These are phyloP conservation scores for Diploptera punctata DNA, from an alignment of 2,888 invertebrate genomes.

Conservation along the genomic window DNA sequence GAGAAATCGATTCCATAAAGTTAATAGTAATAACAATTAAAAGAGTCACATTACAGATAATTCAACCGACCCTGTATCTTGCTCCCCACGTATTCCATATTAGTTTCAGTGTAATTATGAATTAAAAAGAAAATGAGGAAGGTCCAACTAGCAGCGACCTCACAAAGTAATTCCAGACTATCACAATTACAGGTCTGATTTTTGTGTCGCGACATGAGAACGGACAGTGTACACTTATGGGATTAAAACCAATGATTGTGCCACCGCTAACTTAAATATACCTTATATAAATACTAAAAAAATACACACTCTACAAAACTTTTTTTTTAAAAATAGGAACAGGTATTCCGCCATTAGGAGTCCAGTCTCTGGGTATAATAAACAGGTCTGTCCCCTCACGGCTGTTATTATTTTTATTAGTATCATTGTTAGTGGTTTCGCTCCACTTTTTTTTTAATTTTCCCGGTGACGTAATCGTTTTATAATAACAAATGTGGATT, in stretches of 20 bases:
- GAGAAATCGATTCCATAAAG: too few relatives aligned
- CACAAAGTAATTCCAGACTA: too few relatives aligned
- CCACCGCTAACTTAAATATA: neutral
- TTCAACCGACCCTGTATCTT: too few relatives aligned
- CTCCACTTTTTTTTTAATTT: neutral
- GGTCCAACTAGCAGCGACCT: too few relatives aligned
- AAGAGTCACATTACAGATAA: too few relatives aligned
- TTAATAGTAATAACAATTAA: too few relatives aligned
- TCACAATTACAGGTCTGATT: too few relatives aligned
- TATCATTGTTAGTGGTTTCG: neutral
- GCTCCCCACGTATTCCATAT: too few relatives aligned
- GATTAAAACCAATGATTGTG: neutral
- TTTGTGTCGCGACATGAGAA: neutral
- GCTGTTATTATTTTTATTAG: constrained; percentile 13
- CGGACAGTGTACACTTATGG: neutral
- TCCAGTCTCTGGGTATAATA: neutral
- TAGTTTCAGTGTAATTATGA: too few relatives aligned
- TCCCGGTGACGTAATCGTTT: neutral
- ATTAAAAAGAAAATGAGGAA: too few relatives aligned
- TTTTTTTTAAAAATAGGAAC: too few relatives aligned
- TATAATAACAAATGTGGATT: neutral
- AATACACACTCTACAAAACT: neutral
- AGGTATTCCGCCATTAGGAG: neutral
- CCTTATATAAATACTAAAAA: neutral
- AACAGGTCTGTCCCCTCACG: neutral